These are phyloP conservation scores for Mergus octosetaceus DNA, from an alignment of 2,797 vertebrate species.

Conservation along the genomic window DNA sequence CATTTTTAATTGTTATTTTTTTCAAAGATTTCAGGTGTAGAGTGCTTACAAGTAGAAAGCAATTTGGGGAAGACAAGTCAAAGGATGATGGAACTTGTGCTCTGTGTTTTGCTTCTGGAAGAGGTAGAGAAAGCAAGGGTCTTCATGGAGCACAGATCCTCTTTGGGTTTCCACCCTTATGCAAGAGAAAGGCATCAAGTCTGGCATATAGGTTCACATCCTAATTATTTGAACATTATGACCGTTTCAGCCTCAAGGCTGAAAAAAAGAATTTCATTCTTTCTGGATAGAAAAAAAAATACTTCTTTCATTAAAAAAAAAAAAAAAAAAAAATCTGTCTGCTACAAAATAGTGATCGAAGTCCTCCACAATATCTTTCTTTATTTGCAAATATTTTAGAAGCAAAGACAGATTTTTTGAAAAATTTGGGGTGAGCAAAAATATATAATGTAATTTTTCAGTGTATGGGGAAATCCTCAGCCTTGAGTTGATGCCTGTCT, in stretches of 20 bases:
- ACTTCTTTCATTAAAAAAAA: not conserved
- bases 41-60: not conserved
- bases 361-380: not conserved
- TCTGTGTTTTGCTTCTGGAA: not conserved
- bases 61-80: not conserved
- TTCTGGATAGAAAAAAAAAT: not conserved
- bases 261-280: not conserved
- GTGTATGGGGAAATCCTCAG: conserved; percentile 38
- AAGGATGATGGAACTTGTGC: not conserved
- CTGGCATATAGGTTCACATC: not conserved
- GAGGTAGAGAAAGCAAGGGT: rapidly evolving
- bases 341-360: not conserved
- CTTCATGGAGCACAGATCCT: not conserved
- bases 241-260: not conserved
- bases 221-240: not conserved
- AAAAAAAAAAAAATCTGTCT: not conserved
- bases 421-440: conserved; percentile 13
- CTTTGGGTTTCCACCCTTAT: not conserved
- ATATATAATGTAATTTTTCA: conserved; percentile 43
- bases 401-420: not conserved
- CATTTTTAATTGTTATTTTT: not conserved
- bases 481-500: conserved; percentile 7
- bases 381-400: not conserved
- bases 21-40: not conserved
- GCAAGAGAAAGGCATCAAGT: not conserved